A percentile compares a stretch with the other conserved stretches of the same genome.
phyloP scores from a whole-genome alignment of 2,888 invertebrate species.

The Ernsta delagoae region DNA sequence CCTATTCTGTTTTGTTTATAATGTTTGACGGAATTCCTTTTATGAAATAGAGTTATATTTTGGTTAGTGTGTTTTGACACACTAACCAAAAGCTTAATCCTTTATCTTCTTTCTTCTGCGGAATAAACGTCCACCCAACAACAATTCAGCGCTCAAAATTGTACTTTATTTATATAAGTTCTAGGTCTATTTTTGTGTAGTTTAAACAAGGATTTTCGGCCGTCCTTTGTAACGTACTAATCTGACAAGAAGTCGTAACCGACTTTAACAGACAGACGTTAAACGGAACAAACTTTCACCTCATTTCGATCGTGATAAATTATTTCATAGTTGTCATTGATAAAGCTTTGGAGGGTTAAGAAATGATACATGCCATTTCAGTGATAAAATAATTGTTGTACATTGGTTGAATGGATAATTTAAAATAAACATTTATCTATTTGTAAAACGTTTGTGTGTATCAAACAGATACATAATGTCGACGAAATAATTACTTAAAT shows the following conservation, averaged over 20 bases:
- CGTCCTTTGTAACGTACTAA: constrained; percentile 36
- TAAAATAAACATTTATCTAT: not conserved
- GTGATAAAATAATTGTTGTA: constrained; percentile 28
- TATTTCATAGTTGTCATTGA: constrained; percentile 42
- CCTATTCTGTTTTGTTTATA: no score
- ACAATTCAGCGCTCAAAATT: not conserved
- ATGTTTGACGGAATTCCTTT: no score
- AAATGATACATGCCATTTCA: constrained; percentile 25
- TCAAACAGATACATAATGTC: no score
- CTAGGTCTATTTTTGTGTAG: not conserved
- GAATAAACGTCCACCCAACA: not conserved
- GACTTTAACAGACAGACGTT: constrained; percentile 47
- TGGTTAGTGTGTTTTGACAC: no score
- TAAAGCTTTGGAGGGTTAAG: constrained; percentile 28
- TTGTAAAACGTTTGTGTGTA: not conserved
- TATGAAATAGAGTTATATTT: no score
- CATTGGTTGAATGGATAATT: not conserved
- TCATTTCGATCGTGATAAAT: constrained; percentile 42
- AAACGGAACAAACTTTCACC: constrained; percentile 58
- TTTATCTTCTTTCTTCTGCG: not conserved
- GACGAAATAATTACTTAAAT: no score
- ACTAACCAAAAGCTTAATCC: not conserved
- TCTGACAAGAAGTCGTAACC: constrained; percentile 51
- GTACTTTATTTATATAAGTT: not conserved
- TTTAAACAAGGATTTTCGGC: constrained; percentile 3